Conservation (phyloP, 1,140 invertebrate genomes). For the Oscheius sp. region DNA sequence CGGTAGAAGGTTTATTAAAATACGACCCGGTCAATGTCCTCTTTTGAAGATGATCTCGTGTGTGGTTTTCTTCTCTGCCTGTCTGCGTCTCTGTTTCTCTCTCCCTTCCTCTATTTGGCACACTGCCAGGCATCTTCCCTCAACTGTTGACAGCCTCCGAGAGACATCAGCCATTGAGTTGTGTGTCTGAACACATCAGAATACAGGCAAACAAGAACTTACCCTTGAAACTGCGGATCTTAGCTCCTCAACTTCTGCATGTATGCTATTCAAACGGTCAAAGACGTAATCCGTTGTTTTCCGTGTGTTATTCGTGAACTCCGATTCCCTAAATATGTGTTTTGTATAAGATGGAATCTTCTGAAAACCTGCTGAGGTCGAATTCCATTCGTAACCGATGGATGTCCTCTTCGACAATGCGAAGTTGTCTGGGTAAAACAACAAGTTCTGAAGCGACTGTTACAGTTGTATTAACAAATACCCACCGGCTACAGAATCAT, state of each 20-base stretch:
- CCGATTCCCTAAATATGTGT: too few relatives aligned
- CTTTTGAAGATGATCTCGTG: conserved; percentile 22
- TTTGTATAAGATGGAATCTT: neutral
- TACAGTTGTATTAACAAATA: neutral
- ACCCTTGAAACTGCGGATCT: neutral
- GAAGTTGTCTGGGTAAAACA: neutral
- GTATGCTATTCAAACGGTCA: neutral
- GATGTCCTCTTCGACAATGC: neutral
- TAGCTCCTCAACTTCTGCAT: neutral
- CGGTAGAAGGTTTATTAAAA: neutral
- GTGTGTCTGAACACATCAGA: neutral
- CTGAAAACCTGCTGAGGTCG: neutral
- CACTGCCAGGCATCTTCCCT: conserved; percentile 15
- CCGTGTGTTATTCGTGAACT: too few relatives aligned
- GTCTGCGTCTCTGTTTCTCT: conserved; percentile 15
- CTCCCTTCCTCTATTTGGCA: conserved; percentile 19
- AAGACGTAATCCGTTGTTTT: neutral
- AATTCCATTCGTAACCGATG: neutral
- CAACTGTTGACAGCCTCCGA: conserved; percentile 9
- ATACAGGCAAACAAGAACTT: neutral
- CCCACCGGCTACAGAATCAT: neutral
- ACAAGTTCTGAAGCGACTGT: neutral
- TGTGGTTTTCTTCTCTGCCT: conserved; percentile 11
- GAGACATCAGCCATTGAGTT: conserved; percentile 24
- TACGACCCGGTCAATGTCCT: conserved; percentile 2